A percentile compares a stretch with the other conserved stretches of the same genome.
Evolutionary conservation across 2,113 vertebrate genomes (phyloP).

Genomic region (Malaclemys terrapin): DNA sequence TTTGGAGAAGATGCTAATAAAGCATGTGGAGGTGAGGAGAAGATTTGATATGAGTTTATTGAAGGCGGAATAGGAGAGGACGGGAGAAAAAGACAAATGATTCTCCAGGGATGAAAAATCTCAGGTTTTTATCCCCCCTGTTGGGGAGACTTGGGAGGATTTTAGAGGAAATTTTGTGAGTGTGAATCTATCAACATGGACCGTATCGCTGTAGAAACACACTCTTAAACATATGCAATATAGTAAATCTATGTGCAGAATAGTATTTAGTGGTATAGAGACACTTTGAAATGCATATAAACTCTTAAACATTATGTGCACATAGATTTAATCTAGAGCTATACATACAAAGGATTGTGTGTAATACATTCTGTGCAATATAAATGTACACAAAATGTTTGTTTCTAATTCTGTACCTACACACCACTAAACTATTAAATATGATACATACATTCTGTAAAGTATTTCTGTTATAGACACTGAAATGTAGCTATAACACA

Average conservation of each 20-base stretch:
- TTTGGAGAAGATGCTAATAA: not conserved
- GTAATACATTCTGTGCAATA: not conserved
- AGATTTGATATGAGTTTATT: not conserved
- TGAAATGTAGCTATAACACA: not conserved
- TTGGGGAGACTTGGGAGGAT: not conserved
- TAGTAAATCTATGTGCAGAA: not conserved
- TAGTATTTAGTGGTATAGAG: not conserved
- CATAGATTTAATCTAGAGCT: not conserved
- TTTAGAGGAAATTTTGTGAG: not conserved
- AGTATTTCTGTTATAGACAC: not conserved
- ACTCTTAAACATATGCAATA: not conserved
- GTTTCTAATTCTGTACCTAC: too few species aligned
- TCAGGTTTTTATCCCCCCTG: not conserved
- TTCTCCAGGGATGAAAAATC: not conserved
- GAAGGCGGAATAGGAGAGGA: not conserved
- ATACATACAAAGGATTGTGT: not conserved
- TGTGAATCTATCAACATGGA: too few species aligned
- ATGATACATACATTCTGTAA: not conserved
- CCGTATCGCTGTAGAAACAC: not conserved
- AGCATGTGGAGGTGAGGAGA: not conserved
- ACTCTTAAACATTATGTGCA: not conserved
- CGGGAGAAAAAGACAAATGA: not conserved
- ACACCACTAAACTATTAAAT: not conserved
- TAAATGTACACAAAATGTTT: not conserved
- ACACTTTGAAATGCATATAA: not conserved